Conservation (phyloP, 2,113 vertebrate species). For the Alexandromys fortis region DNA sequence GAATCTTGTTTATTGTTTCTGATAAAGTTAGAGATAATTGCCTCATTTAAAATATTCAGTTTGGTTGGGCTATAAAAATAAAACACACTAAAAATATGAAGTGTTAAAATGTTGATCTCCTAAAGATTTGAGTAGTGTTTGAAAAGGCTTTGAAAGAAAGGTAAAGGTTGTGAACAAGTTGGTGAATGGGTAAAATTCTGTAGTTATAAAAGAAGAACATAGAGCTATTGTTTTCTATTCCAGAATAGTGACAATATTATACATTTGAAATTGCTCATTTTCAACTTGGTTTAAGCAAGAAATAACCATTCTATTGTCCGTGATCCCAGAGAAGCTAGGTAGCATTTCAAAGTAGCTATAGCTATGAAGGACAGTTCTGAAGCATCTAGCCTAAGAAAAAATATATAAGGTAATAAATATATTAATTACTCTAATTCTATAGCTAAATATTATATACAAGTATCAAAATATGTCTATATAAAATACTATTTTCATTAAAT, state of each 20-base stretch:
- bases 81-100: background rate
- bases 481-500: background rate
- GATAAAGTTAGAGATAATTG: background rate
- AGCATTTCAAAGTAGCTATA: background rate
- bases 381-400: background rate
- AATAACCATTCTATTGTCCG: too few relatives aligned
- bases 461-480: background rate
- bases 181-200: background rate
- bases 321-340: too few relatives aligned
- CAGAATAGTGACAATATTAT: background rate
- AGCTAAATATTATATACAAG: background rate
- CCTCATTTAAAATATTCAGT: background rate
- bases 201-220: background rate
- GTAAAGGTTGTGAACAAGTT: background rate
- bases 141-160: accelerated
- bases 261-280: background rate
- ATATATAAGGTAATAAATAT: background rate
- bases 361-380: background rate
- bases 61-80: background rate
- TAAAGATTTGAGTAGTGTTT: background rate
- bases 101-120: background rate
- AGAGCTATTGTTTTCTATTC: background rate
- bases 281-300: background rate
- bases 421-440: background rate
- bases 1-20: conserved; percentile 25